phyloP scores from a whole-genome alignment of 92 coral and sea anemone genomes.

The Phenganax marumi region DNA sequence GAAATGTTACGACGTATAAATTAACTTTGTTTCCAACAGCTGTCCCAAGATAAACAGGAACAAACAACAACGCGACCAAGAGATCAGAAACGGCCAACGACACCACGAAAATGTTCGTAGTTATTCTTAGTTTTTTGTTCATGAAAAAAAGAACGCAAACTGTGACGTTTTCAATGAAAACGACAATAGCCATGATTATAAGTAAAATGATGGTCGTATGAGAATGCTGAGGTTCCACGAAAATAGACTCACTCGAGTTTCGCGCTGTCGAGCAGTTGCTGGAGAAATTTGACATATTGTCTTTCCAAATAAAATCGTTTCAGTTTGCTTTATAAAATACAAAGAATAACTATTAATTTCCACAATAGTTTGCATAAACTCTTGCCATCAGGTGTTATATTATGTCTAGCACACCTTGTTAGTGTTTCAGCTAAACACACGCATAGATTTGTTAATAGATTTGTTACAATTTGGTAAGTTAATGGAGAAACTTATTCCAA shows the following conservation, averaged over 20 bases:
- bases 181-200: conserved; percentile 64
- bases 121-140: conserved; percentile 67
- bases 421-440: no score
- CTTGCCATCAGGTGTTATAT: no score
- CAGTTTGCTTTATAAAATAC: no score
- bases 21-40: conserved; percentile 49
- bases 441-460: no score
- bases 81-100: conserved; percentile 82
- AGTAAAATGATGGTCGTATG: conserved; percentile 9
- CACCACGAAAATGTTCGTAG: conserved; percentile 82
- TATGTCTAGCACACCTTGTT: no score
- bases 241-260: neutral
- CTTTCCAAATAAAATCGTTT: no score
- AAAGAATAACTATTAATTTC: no score
- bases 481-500: no score
- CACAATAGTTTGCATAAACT: no score
- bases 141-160: conserved; percentile 73
- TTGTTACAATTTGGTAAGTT: no score
- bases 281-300: no score
- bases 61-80: conserved; percentile 71
- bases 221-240: neutral
- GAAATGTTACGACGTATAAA: conserved; percentile 80
- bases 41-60: conserved; percentile 69
- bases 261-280: neutral
- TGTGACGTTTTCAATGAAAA: conserved; percentile 67